Conservation (phyloP, 2,797 vertebrate species). For the Anableps anableps region DNA sequence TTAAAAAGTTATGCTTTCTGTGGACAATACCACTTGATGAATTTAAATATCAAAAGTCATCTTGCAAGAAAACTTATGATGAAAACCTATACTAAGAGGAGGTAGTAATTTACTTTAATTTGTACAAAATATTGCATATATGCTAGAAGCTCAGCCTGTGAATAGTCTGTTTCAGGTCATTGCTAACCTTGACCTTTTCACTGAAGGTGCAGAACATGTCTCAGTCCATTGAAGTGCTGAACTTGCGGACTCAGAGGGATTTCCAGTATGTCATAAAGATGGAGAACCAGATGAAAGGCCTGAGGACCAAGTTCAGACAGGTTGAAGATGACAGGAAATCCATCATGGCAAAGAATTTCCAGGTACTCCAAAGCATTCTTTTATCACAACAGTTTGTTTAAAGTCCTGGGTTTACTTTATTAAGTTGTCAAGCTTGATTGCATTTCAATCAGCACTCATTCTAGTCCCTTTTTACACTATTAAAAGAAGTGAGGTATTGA, state of each 20-base stretch:
- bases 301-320: slow-evolving; percentile 95
- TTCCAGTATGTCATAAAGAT: slow-evolving; percentile 99
- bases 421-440: not conserved
- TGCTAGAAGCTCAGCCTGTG: not conserved
- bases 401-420: slow-evolving; percentile 12
- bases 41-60: not conserved
- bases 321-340: slow-evolving; percentile 97
- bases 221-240: slow-evolving; percentile 97
- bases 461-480: not conserved
- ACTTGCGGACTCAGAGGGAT: slow-evolving; percentile 96
- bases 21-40: not conserved
- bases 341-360: slow-evolving; percentile 94
- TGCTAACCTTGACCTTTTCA: not conserved
- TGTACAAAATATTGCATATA: not conserved
- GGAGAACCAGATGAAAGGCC: slow-evolving; percentile 98
- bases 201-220: slow-evolving; percentile 98
- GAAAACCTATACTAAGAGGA: too few species aligned
- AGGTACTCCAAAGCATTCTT: slow-evolving; percentile 79
- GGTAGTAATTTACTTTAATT: not conserved
- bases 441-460: not conserved
- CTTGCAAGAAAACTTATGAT: not conserved
- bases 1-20: not conserved
- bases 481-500: not conserved
- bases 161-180: not conserved
- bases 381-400: slow-evolving; percentile 9